Evolutionary conservation across 2,888 invertebrate genomes (phyloP), one percentile per base, ranked within the genome.

Genomic region (Eupithecia exiguata): DNA sequence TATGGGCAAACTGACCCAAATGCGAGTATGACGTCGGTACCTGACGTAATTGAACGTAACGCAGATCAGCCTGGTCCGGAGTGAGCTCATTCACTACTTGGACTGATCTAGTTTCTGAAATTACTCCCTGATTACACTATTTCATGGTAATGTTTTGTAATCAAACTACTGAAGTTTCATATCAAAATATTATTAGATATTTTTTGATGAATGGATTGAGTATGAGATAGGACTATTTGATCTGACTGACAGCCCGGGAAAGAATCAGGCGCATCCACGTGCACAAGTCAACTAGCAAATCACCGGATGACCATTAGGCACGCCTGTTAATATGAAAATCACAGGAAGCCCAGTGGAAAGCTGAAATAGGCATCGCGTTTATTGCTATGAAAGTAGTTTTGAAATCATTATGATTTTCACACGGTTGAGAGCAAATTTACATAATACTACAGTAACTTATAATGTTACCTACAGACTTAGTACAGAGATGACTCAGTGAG

Each of bases 1-100:
- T 89, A 90, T 88, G 88, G 88, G 88, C 88, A 88, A 86, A 84
- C 87, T 92, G 93, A 93, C 92, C 93, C 86, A 90, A 91, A 92
- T 92, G 88, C 82, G 81, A 77, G 83, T 82, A 86, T 93, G 93
- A 93, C 93, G 93, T 86, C 82, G 81, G 84, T 80, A 82, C 81
- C 84, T 91, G 90, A 93, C 90, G 92, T 92, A 89, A 92, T 81
- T 79, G 79, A 79, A 83, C 86, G 86, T 86, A 86, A 89, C 83
- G 77, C 80, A 81, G 79, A 78, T 77, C 80, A 77, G 74, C 77
- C 74, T 79, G 80, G 82, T 81, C 81, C 82, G 82, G 83, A 84
- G 87, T 86, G 87, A 81, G 81, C 84, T 85, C 88, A 86, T 84
- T 86, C 81, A 85, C 77, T 77, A 76, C 77, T 82, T 84, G 81